phyloP scores from a whole-genome alignment of 1,140 invertebrate genomes.

The Drosophila suzukii region DNA sequence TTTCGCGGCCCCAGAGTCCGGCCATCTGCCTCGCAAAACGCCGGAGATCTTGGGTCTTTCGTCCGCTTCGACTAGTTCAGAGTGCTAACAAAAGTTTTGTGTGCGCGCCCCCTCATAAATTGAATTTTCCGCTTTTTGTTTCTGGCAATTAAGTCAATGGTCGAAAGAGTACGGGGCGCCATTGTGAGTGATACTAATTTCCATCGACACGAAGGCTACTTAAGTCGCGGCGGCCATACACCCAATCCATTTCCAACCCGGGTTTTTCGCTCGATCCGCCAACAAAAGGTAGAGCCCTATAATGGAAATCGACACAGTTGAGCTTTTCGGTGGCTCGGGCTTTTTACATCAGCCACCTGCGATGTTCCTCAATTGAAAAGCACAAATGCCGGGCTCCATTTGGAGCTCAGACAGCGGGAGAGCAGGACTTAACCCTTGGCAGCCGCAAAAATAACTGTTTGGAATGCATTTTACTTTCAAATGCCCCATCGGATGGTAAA shows the following conservation, averaged over 20 bases:
- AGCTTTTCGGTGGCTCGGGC: constrained; percentile 38
- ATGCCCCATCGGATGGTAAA: constrained; percentile 14
- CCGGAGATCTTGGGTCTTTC: not conserved
- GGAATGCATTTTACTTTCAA: constrained; percentile 59
- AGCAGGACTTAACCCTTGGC: constrained; percentile 53
- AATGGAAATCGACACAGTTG: constrained; percentile 58
- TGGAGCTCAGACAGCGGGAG: constrained; percentile 15
- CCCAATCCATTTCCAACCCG: not conserved
- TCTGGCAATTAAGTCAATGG: constrained; percentile 63
- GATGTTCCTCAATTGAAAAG: constrained; percentile 67
- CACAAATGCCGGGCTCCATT: constrained; percentile 62
- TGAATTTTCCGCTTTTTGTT: constrained; percentile 60
- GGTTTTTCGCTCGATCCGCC: not conserved
- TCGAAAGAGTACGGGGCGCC: constrained; percentile 13
- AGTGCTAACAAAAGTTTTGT: constrained; percentile 48
- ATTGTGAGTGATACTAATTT: constrained; percentile 72
- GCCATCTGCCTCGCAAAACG: constrained; percentile 30
- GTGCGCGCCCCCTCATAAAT: constrained; percentile 55
- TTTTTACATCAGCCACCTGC: constrained; percentile 38
- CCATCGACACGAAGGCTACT: constrained; percentile 42
- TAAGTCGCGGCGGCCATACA: constrained; percentile 10
- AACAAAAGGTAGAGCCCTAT: constrained; percentile 13
- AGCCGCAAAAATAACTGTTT: constrained; percentile 61
- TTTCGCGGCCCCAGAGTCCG: constrained; percentile 39
- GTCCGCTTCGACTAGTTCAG: constrained; percentile 28